A percentile compares a stretch with the other conserved stretches of the same genome.
Conservation (phyloP, 2,113 vertebrate species). For the Pogona vitticeps region DNA sequence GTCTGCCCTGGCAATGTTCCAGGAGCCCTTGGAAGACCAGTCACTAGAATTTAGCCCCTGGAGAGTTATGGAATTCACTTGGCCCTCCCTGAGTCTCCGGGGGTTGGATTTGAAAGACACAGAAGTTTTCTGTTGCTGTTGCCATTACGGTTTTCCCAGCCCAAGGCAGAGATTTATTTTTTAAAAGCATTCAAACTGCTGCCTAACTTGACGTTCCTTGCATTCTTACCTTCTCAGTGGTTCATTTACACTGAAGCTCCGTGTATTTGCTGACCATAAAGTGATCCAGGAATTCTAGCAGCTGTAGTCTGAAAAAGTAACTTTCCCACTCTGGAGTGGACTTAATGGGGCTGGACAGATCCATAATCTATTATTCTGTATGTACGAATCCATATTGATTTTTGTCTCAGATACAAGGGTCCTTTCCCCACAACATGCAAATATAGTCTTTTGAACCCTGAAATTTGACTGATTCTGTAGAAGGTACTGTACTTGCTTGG, state of each 20-base stretch:
- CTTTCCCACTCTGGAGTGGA: not conserved
- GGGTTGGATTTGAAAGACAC: not conserved
- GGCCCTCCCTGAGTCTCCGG: not conserved
- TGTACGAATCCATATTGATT: not conserved
- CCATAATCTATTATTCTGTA: not conserved
- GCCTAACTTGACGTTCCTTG: not conserved
- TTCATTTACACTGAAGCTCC: not conserved
- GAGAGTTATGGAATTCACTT: not conserved
- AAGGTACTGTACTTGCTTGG: not conserved
- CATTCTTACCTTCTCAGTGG: not conserved
- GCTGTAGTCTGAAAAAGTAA: not conserved
- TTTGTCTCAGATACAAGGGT: not conserved
- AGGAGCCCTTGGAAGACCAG: not conserved
- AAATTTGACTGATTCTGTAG: not conserved
- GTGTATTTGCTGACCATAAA: no score
- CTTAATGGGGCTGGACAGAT: not conserved
- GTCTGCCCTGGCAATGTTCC: not conserved
- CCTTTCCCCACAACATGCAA: not conserved
- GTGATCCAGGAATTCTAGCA: no score
- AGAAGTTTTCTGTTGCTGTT: not conserved
- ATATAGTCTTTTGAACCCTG: not conserved
- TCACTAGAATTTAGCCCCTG: not conserved
- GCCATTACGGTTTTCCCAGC: not conserved
- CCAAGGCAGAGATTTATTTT: not conserved
- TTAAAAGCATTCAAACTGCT: not conserved